Percentiles rank a stretch among this genome's conserved stretches.
phyloP scores from a whole-genome alignment of 2,797 vertebrate genomes.

The Melanotaenia parkinsoni region DNA sequence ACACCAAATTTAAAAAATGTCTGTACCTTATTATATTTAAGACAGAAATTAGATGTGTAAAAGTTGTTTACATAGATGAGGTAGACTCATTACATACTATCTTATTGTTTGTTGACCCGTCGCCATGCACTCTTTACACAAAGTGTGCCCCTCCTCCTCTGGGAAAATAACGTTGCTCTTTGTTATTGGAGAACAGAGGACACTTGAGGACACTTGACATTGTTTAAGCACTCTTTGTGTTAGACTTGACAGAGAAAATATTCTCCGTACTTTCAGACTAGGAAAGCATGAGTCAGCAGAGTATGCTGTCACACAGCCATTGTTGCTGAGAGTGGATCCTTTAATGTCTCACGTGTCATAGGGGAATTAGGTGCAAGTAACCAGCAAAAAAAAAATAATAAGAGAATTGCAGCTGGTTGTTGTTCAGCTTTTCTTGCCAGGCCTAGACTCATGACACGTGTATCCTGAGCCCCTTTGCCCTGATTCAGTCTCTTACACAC shows the following conservation, averaged over 20 bases:
- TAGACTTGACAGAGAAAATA: constrained; percentile 57
- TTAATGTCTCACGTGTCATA: constrained; percentile 23
- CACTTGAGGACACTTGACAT: constrained; percentile 66
- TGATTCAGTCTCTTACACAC: background rate
- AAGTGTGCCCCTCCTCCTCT: constrained; percentile 16
- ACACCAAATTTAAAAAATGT: constrained; percentile 14
- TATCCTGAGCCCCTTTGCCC: background rate
- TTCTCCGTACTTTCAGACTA: constrained; percentile 41
- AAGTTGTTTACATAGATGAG: constrained; percentile 11
- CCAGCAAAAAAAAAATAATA: constrained; percentile 11
- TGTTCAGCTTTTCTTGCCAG: constrained; percentile 21
- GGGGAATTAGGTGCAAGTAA: constrained; percentile 16
- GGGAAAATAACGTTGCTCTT: constrained; percentile 48
- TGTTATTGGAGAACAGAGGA: constrained; percentile 64
- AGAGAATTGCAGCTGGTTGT: constrained; percentile 17
- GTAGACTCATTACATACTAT: constrained; percentile 41
- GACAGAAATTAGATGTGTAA: constrained; percentile 13
- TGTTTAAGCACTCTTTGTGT: constrained; percentile 56
- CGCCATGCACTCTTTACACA: constrained; percentile 34
- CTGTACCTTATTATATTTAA: constrained; percentile 2
- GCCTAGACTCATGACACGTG: constrained; percentile 19
- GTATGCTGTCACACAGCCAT: constrained; percentile 4
- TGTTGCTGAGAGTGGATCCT: constrained; percentile 31
- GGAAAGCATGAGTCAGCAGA: constrained; percentile 62
- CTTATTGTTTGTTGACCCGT: constrained; percentile 52